Conservation (phyloP, 2,797 vertebrate species). For the Rhynchonycteris naso region DNA sequence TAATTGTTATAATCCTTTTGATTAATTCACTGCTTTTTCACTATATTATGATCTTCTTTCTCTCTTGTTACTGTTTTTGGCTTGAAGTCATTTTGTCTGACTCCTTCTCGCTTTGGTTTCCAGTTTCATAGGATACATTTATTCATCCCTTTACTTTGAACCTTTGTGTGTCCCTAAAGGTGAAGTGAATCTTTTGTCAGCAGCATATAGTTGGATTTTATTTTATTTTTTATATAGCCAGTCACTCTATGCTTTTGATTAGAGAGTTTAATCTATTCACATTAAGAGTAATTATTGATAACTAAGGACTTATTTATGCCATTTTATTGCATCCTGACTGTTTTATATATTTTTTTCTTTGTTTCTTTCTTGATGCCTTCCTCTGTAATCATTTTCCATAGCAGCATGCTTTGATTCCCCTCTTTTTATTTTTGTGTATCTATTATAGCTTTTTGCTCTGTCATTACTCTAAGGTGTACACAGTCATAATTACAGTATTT, state of each 20-base stretch:
- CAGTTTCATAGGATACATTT: neutral
- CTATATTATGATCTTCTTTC: no score
- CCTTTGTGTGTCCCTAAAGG: neutral
- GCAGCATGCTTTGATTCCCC: neutral
- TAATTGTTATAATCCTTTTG: neutral
- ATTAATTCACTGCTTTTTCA: neutral
- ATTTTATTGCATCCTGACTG: neutral
- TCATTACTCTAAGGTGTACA: neutral
- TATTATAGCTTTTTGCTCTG: neutral
- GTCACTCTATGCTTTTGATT: neutral
- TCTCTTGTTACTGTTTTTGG: no score
- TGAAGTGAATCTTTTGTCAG: neutral
- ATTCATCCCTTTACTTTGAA: neutral
- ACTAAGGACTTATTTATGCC: neutral
- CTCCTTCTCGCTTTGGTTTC: neutral
- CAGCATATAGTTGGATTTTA: neutral
- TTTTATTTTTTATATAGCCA: neutral
- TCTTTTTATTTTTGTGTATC: neutral
- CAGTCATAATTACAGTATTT: neutral
- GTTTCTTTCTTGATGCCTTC: neutral
- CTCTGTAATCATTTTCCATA: neutral
- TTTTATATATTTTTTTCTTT: neutral
- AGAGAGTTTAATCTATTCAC: neutral
- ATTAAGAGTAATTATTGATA: neutral
- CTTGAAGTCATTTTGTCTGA: neutral